phyloP scores from a whole-genome alignment of 2,888 invertebrate species.

The Mythimna lalbum region DNA sequence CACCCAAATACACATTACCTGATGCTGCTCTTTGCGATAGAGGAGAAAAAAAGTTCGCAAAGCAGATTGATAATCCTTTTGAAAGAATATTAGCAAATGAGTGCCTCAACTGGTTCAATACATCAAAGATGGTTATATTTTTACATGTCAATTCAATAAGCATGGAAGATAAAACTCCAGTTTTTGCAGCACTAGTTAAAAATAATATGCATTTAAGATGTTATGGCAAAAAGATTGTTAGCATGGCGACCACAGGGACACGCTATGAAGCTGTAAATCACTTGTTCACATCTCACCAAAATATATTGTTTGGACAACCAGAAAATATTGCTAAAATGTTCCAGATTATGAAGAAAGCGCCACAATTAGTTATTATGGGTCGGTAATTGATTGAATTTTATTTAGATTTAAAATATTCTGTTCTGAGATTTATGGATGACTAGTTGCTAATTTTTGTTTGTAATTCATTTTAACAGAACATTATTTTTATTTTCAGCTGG shows the following conservation, averaged over 20 bases:
- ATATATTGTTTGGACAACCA: conserved; percentile 93
- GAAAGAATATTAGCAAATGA: conserved; percentile 94
- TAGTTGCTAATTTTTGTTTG: neutral
- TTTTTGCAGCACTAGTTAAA: conserved; percentile 91
- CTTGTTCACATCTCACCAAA: conserved; percentile 92
- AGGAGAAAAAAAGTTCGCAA: conserved; percentile 65
- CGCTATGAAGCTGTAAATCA: conserved; percentile 92
- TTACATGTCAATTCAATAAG: conserved; percentile 93
- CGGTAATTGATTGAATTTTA: conserved; percentile 58
- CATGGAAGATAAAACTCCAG: conserved; percentile 92
- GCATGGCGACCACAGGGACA: conserved; percentile 92
- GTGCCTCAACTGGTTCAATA: conserved; percentile 92
- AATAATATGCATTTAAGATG: conserved; percentile 93
- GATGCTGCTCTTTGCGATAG: conserved; percentile 89
- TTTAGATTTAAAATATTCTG: neutral
- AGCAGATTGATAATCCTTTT: conserved; percentile 92
- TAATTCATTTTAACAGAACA: neutral
- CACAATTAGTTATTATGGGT: conserved; percentile 93
- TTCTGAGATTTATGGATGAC: neutral
- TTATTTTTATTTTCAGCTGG: conserved; percentile 89
- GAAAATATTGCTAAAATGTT: conserved; percentile 91
- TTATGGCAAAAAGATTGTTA: conserved; percentile 92
- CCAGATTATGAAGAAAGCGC: conserved; percentile 93
- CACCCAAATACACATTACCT: conserved; percentile 84
- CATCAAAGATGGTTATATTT: conserved; percentile 93